Base-by-base conservation (phyloP, 2,888 invertebrate genomes). In the Bimastos eiseni region DNA sequence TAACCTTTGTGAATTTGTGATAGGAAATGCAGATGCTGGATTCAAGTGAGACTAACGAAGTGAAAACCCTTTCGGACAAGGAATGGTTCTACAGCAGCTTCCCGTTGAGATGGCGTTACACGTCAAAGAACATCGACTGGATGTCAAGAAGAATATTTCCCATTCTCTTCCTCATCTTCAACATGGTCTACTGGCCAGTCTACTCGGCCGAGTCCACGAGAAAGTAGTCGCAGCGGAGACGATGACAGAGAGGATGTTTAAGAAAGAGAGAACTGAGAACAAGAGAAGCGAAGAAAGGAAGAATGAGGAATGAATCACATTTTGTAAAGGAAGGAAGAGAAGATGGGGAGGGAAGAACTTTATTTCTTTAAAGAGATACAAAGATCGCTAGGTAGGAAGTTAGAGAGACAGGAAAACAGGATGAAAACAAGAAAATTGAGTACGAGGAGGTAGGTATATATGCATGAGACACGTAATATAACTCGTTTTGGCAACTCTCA, bases 151-250 rank as follows among this genome's bases (percentile, higher is more conserved):
- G 55, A n/a, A n/a, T 91, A 34, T 91, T 91, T 70, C 91, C 91
- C 55, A 21, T 21, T 36, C 34, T 90, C 36, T 91, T 91, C 90
- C 36, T 90, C 36, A 33, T 91, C 37, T 91, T 91, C 83, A 91
- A 91, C 83, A 88, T 91, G 21, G 41, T 86, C 34, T 91, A 91
- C 88, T 91, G 91, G 91, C 34, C 86, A 8, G 37, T 86, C 86
- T 86, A 86, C 86, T n/a, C 86, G 86, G 86, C 86, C 86, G 86
- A 34, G 24, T 86, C 8, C 15, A 34, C 36, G 30, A 30, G 11
- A n/a, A 70, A n/a, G n/a, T n/a, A 70, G n/a, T 8, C 8, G 17
- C 8, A 70, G 70, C 30, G n/a, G 70, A 70, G n/a, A 49, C n/a
- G 30, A n/a, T 70, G 70, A 49, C 21, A 21, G 21, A 5, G 49